Percentiles rank a stretch among this genome's conserved stretches.
These are phyloP conservation scores for Chelon auratus DNA, from an alignment of 2,797 vertebrate species.

Conservation along the genomic window DNA sequence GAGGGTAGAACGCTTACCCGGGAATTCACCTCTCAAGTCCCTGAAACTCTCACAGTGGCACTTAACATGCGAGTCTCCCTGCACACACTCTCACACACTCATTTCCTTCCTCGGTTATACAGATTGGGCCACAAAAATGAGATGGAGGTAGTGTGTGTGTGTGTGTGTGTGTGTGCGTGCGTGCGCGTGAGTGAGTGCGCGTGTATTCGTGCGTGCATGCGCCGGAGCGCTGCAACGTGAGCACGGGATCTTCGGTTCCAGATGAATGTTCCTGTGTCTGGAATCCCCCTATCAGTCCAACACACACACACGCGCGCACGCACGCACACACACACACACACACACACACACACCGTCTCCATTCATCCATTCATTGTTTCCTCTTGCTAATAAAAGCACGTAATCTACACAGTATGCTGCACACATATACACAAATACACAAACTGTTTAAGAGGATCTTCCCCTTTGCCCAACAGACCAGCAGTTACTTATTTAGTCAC, in stretches of 20 bases:
- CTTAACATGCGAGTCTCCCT: conserved; percentile 35
- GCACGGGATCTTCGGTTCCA: conserved; percentile 69
- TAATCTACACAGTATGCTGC: conserved; percentile 44
- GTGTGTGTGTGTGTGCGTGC: conserved; percentile 6
- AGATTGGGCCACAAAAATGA: conserved; percentile 54
- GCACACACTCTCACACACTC: conserved; percentile 35
- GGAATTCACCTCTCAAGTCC: conserved; percentile 74
- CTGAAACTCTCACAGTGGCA: conserved; percentile 29
- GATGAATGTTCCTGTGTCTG: conserved; percentile 76
- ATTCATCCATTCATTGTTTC: conserved; percentile 73
- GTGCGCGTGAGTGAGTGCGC: conserved; percentile 1
- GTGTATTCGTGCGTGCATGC: conserved; percentile 16
- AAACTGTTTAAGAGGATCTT: conserved; percentile 72
- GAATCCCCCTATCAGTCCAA: conserved; percentile 82
- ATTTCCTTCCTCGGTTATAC: conserved; percentile 66
- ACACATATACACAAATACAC: conserved; percentile 54
- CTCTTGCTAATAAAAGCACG: conserved; percentile 75
- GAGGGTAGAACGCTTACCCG: conserved; percentile 43
- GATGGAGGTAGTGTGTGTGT: conserved; percentile 1
- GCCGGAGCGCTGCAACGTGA: conserved; percentile 56
- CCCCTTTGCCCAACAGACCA: conserved; percentile 78
- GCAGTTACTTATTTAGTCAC: conserved; percentile 81
- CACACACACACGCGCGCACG: conserved; percentile 19
- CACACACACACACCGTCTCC: conserved; percentile 32
- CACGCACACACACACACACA: background rate